A percentile compares a stretch with the other conserved stretches of the same genome.
Evolutionary conservation across 2,113 vertebrate species (phyloP).

Genomic region (Penelope pileata): DNA sequence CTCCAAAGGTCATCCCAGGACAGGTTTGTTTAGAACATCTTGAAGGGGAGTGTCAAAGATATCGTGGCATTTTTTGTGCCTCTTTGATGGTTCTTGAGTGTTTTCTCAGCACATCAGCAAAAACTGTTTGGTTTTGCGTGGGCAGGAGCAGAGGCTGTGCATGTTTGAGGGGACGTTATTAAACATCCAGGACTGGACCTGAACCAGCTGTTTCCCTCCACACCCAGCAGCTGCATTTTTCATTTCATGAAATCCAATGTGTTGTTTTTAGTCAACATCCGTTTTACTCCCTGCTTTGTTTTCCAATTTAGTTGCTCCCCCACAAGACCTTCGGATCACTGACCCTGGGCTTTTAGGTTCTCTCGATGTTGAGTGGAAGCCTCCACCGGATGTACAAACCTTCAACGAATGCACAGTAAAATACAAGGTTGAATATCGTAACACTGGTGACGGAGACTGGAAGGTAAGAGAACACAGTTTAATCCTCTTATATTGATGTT

Average conservation of each 20-base stretch:
- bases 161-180: background rate
- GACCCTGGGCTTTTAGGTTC: conserved; percentile 86
- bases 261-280: accelerated
- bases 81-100: background rate
- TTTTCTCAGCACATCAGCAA: background rate
- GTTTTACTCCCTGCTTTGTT: background rate
- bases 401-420: conserved; percentile 66
- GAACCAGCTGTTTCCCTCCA: background rate
- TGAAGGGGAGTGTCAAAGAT: background rate
- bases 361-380: conserved; percentile 82
- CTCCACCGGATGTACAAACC: conserved; percentile 54
- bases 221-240: background rate
- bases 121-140: accelerated
- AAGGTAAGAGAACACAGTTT: conserved; percentile 69
- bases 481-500: background rate
- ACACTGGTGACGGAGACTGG: conserved; percentile 76
- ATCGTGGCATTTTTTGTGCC: background rate
- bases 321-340: conserved; percentile 77
- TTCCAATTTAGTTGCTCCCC: conserved; percentile 82
- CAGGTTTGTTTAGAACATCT: background rate
- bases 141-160: background rate
- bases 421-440: conserved; percentile 83
- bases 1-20: background rate
- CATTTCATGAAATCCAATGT: accelerated
- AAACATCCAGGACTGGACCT: background rate